phyloP scores from a whole-genome alignment of 2,113 vertebrate species.

The Archocentrus centrarchus region DNA sequence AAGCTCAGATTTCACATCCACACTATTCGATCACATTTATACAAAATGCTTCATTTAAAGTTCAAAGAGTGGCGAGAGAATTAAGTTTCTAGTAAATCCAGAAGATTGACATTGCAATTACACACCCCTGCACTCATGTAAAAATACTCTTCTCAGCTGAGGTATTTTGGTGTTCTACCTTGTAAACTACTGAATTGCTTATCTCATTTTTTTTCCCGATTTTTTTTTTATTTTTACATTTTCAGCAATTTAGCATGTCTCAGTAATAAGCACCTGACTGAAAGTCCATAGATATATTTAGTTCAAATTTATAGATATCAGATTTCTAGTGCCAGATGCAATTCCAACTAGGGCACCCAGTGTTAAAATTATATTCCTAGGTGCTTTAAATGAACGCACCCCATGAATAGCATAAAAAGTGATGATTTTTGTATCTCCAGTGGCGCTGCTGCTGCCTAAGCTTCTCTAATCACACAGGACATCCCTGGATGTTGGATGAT shows the following conservation, averaged over 20 bases:
- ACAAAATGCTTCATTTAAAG: slow-evolving; percentile 18
- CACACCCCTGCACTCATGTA: slow-evolving; percentile 37
- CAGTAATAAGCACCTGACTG: slow-evolving; percentile 8
- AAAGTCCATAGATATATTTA: slow-evolving; percentile 5
- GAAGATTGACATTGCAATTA: slow-evolving; percentile 53
- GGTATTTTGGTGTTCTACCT: slow-evolving; percentile 15
- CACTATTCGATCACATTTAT: neutral
- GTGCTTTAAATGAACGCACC: slow-evolving; percentile 40
- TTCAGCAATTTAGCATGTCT: slow-evolving; percentile 23
- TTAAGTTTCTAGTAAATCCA: slow-evolving; percentile 23
- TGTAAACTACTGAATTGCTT: slow-evolving; percentile 48
- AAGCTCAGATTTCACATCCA: neutral
- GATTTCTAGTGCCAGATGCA: slow-evolving; percentile 4
- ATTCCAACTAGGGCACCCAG: slow-evolving; percentile 10
- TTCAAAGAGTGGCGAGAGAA: neutral
- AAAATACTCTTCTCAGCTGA: slow-evolving; percentile 26
- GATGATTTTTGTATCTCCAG: slow-evolving; percentile 57
- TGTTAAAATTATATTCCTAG: slow-evolving; percentile 20
- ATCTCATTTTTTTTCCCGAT: neutral
- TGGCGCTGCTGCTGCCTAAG: slow-evolving; percentile 38
- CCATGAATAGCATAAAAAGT: slow-evolving; percentile 37
- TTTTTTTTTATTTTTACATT: slow-evolving; percentile 1
- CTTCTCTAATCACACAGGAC: slow-evolving; percentile 53
- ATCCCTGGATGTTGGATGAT: slow-evolving; percentile 32
- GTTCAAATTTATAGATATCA: neutral